phyloP scores from a whole-genome alignment of 1,140 invertebrate genomes.

The Philotrypesis tridentata region DNA sequence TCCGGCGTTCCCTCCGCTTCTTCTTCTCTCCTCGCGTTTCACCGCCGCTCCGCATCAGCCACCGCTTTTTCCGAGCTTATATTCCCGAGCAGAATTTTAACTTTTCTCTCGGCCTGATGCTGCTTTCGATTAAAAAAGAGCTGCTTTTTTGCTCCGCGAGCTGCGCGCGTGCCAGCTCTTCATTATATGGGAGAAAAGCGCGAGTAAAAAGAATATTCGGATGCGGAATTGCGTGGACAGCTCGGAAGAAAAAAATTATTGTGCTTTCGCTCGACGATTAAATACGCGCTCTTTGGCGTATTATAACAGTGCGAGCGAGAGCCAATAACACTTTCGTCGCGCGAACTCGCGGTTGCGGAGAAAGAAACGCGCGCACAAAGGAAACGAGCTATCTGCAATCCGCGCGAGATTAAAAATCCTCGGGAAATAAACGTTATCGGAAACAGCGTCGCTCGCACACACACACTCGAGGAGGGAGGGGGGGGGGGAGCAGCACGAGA shows the following conservation, averaged over 20 bases:
- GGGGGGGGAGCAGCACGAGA: neutral
- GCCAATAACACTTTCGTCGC: neutral
- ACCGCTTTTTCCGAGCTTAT: conserved; percentile 1
- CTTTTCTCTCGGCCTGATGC: conserved; percentile 3
- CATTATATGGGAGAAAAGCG: neutral
- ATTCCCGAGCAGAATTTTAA: conserved; percentile 14
- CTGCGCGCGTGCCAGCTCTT: neutral
- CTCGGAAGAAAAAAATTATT: neutral
- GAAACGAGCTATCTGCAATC: conserved; percentile 45
- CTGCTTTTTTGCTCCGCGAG: neutral
- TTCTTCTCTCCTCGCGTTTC: conserved; percentile 27
- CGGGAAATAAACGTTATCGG: conserved; percentile 26
- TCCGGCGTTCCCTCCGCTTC: neutral
- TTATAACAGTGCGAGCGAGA: too few relatives aligned
- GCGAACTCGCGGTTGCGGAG: neutral
- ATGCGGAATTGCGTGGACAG: neutral
- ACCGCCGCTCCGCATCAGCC: neutral
- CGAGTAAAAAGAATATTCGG: neutral
- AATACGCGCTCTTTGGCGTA: neutral
- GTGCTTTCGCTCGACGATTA: neutral
- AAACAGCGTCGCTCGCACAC: neutral
- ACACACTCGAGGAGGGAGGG: too few relatives aligned
- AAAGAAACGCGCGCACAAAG: conserved; percentile 42
- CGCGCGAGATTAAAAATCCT: conserved; percentile 36
- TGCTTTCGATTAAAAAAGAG: conserved; percentile 13